These are phyloP conservation scores for Crocuta crocuta DNA, from an alignment of 2,113 vertebrate species.

Conservation along the genomic window DNA sequence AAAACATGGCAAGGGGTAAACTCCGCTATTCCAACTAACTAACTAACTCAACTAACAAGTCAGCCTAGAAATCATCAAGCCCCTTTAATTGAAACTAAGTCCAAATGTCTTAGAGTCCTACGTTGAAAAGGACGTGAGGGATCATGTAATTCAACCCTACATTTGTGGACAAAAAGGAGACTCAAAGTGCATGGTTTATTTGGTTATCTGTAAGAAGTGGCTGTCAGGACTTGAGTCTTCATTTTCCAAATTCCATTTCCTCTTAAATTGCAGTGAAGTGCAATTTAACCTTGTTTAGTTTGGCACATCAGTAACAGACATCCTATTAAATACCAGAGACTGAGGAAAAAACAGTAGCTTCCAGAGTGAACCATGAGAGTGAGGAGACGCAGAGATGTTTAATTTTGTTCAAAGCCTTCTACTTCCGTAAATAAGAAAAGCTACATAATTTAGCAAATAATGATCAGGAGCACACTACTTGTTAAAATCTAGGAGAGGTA, in stretches of 20 bases:
- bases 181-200: neutral
- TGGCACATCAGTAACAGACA: neutral
- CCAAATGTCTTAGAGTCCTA: neutral
- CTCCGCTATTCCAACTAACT: neutral
- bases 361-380: neutral
- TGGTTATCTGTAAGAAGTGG: neutral
- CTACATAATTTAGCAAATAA: neutral
- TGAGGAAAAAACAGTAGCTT: neutral
- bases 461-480: neutral
- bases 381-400: neutral
- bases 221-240: neutral
- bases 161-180: neutral
- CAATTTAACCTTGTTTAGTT: neutral
- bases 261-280: neutral
- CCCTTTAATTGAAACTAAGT: constrained; percentile 34
- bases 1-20: neutral
- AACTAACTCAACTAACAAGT: neutral
- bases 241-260: constrained; percentile 19
- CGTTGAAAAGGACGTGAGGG: neutral
- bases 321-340: neutral
- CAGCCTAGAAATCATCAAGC: neutral
- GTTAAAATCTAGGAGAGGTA: neutral
- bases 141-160: neutral
- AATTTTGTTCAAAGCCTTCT: constrained; percentile 1
- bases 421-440: neutral